phyloP scores from a whole-genome alignment of 2,797 vertebrate species.

The Macropodus opercularis region DNA sequence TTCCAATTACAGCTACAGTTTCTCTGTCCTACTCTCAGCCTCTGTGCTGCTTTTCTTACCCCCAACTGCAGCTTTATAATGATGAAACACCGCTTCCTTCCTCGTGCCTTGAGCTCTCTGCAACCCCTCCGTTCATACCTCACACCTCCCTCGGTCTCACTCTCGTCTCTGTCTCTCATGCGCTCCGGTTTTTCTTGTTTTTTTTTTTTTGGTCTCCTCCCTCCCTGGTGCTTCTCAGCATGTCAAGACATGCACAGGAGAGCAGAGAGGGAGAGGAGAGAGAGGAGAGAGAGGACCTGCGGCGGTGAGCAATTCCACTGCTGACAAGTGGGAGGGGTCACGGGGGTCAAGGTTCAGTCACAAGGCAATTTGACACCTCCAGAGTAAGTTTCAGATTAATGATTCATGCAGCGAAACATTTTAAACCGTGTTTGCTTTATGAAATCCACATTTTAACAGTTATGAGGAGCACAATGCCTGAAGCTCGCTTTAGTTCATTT shows the following conservation, averaged over 20 bases:
- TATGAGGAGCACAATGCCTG: background rate
- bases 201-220: conserved; percentile 73
- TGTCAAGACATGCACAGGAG: conserved; percentile 74
- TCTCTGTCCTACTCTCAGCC: conserved; percentile 23
- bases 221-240: conserved; percentile 69
- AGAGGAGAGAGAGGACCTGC: conserved; percentile 28
- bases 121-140: conserved; percentile 32
- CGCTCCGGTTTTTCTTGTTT: conserved; percentile 76
- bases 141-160: conserved; percentile 44
- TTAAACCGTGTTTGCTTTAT: background rate
- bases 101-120: conserved; percentile 43
- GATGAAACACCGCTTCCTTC: conserved; percentile 62
- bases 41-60: conserved; percentile 31
- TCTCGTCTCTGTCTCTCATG: conserved; percentile 28
- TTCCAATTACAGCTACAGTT: conserved; percentile 38
- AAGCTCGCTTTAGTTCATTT: too few relatives aligned
- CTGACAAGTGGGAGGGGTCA: conserved; percentile 62
- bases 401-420: background rate
- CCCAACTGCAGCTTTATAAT: conserved; percentile 38
- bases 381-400: conserved; percentile 10
- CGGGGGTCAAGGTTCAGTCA: conserved; percentile 76
- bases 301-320: conserved; percentile 30
- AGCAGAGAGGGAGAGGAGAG: conserved; percentile 24
- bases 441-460: background rate
- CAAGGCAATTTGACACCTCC: conserved; percentile 45